A percentile compares a stretch with the other conserved stretches of the same genome.
Conservation (phyloP, 1,140 invertebrate species). For the Charaxes varanes region DNA sequence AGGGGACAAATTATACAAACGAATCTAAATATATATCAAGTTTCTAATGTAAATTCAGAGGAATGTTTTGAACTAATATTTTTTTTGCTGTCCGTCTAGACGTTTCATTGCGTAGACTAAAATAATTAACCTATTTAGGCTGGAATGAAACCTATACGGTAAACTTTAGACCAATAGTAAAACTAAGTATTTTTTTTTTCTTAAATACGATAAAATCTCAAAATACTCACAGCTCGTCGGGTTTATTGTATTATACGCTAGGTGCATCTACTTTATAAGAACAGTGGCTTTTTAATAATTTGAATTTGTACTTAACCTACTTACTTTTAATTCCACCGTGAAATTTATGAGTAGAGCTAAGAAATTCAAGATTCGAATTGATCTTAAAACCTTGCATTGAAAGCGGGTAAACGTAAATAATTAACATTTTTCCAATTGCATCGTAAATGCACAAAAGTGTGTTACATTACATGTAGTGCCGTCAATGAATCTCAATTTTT, state of each 20-base stretch:
- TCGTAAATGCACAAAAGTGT: conserved; percentile 26
- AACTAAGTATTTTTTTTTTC: conserved; percentile 66
- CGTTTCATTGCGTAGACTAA: conserved; percentile 43
- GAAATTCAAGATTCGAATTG: conserved; percentile 38
- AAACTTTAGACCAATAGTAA: conserved; percentile 61
- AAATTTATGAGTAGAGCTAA: conserved; percentile 46
- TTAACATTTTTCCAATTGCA: conserved; percentile 18
- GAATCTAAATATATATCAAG: conserved; percentile 28
- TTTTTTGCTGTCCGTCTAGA: conserved; percentile 41
- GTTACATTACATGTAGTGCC: conserved; percentile 20
- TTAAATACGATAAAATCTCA: conserved; percentile 74
- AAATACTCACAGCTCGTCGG: conserved; percentile 73
- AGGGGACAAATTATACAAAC: conserved; percentile 19
- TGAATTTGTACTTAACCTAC: conserved; percentile 74
- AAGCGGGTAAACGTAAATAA: conserved; percentile 27
- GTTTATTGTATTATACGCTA: conserved; percentile 72
- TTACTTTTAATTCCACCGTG: conserved; percentile 52
- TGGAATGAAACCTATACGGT: conserved; percentile 63
- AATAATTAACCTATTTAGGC: conserved; percentile 65
- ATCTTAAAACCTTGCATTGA: conserved; percentile 22
- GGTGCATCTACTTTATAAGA: conserved; percentile 72
- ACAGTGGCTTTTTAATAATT: conserved; percentile 73
- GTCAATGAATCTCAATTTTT: conserved; percentile 30
- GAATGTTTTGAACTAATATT: conserved; percentile 27
- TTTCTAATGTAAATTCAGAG: conserved; percentile 35